Conservation (phyloP, 2,888 invertebrate genomes). For the Caradrina clavipalpis region DNA sequence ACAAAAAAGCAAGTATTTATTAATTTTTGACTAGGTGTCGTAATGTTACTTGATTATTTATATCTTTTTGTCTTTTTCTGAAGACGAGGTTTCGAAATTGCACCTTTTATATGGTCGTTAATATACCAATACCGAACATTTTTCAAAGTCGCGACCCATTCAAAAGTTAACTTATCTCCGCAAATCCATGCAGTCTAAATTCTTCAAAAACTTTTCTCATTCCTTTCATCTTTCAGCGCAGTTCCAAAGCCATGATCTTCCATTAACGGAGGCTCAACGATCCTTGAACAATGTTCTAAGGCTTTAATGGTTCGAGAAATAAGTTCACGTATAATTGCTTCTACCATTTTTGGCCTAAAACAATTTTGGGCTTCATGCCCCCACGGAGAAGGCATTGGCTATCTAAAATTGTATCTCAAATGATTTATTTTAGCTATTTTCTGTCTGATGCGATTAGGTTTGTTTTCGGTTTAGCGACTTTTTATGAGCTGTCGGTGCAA, state of each 20-base stretch:
- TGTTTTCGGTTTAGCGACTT: constrained; percentile 19
- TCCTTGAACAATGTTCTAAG: constrained; percentile 66
- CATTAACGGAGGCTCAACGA: constrained; percentile 62
- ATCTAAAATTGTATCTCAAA: constrained; percentile 59
- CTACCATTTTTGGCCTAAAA: constrained; percentile 52
- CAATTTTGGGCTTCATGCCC: constrained; percentile 51
- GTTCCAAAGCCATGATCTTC: constrained; percentile 50
- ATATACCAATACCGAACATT: neutral
- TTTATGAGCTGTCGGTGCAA: neutral
- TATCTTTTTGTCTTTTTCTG: too few species aligned
- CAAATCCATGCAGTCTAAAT: constrained; percentile 50
- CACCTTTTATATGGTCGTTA: neutral
- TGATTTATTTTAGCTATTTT: constrained; percentile 50
- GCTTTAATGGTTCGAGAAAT: constrained; percentile 72
- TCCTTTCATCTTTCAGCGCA: constrained; percentile 45
- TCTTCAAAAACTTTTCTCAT: constrained; percentile 57
- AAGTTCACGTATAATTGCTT: constrained; percentile 71
- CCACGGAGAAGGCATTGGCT: constrained; percentile 33
- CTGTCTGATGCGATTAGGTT: constrained; percentile 10
- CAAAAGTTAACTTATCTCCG: constrained; percentile 22
- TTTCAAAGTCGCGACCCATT: constrained; percentile 2
- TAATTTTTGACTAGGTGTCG: too few species aligned
- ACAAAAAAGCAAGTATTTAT: too few species aligned
- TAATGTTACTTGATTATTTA: too few species aligned
- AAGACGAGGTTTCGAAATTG: too few species aligned